phyloP scores from a whole-genome alignment of 2,797 vertebrate genomes.

The Antrozous pallidus region DNA sequence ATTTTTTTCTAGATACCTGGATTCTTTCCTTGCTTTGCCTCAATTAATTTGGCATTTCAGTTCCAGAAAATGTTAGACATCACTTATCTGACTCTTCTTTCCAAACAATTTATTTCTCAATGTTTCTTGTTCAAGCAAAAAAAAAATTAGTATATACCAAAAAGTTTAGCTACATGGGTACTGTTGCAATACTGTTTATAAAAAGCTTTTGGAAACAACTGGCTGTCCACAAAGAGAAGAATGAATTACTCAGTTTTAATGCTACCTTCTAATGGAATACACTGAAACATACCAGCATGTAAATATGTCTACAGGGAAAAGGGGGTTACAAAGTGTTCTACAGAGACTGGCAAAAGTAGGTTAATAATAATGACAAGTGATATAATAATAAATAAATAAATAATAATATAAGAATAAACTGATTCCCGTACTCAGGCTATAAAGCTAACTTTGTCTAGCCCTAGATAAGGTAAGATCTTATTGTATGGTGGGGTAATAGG shows the following conservation, averaged over 20 bases:
- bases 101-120: slow-evolving; percentile 11
- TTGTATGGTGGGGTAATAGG: background rate
- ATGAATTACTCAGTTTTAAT: background rate
- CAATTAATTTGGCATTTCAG: background rate
- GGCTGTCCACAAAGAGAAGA: background rate
- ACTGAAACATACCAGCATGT: background rate
- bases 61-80: background rate
- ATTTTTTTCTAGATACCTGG: background rate
- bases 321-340: background rate
- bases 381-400: background rate
- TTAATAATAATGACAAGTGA: background rate
- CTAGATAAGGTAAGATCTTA: background rate
- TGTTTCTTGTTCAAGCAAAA: background rate
- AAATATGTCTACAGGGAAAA: background rate
- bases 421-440: background rate
- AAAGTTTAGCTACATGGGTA: background rate
- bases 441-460: background rate
- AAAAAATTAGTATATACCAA: background rate
- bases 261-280: background rate
- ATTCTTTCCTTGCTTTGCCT: background rate
- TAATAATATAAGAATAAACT: background rate
- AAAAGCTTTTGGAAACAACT: background rate
- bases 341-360: background rate
- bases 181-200: background rate
- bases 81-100: background rate